A percentile compares a stretch with the other conserved stretches of the same genome.
These are phyloP conservation scores for Heterodera filipjevi DNA, from an alignment of 2,888 invertebrate species.

Conservation along the genomic window DNA sequence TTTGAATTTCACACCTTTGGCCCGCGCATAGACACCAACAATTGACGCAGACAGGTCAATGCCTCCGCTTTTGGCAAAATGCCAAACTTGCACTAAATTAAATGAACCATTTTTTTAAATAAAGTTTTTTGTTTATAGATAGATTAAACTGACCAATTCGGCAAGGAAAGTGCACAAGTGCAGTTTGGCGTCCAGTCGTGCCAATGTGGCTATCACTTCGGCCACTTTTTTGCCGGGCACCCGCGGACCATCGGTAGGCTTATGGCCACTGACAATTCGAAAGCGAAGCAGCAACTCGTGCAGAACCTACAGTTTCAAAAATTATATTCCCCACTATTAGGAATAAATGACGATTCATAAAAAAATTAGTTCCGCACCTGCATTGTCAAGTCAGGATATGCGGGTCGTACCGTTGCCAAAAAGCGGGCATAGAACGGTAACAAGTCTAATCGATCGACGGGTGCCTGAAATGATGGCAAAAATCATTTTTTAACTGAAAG, in stretches of 20 bases:
- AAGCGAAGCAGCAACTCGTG: slow-evolving; percentile 40
- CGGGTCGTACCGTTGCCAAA: slow-evolving; percentile 55
- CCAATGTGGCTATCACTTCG: slow-evolving; percentile 40
- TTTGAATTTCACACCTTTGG: slow-evolving; percentile 38
- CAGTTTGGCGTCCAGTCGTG: slow-evolving; percentile 39
- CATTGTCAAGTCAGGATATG: slow-evolving; percentile 53
- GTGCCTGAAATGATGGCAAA: slow-evolving; percentile 23
- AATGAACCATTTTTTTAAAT: no score
- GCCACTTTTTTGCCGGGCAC: slow-evolving; percentile 27
- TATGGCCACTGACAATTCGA: slow-evolving; percentile 34
- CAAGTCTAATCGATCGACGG: slow-evolving; percentile 51
- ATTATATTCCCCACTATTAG: no score
- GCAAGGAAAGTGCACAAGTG: slow-evolving; percentile 52
- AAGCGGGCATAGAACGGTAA: slow-evolving; percentile 59
- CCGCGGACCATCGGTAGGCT: neutral
- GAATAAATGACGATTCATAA: neutral
- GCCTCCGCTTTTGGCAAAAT: slow-evolving; percentile 61
- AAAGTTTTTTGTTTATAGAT: no score
- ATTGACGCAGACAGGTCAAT: slow-evolving; percentile 52
- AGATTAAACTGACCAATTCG: slow-evolving; percentile 48
- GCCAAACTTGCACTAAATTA: slow-evolving; percentile 58
- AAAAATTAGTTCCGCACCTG: slow-evolving; percentile 36
- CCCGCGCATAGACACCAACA: slow-evolving; percentile 60
- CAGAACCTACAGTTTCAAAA: no score
- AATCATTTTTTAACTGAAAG: no score